Evolutionary conservation across 2,888 invertebrate species (phyloP).

Genomic region (Dryomyza anilis): DNA sequence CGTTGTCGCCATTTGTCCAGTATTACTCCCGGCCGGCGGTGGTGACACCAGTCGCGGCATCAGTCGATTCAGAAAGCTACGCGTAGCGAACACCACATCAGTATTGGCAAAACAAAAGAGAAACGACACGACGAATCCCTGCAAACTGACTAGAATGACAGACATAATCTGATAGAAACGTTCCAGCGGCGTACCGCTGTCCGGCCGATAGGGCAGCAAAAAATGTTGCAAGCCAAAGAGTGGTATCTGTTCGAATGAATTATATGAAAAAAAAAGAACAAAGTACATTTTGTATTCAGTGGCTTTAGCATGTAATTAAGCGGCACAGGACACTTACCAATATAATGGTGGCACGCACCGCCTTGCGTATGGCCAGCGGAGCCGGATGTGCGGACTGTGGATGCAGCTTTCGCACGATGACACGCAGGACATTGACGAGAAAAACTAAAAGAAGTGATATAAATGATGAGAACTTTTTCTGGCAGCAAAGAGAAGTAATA

Average conservation of each 20-base stretch:
- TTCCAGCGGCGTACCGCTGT: slow-evolving; percentile 64
- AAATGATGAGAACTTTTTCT: no score
- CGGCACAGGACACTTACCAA: slow-evolving; percentile 61
- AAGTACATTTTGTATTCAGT: background rate
- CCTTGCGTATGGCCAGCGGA: slow-evolving; percentile 68
- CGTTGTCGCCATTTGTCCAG: slow-evolving; percentile 59
- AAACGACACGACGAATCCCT: slow-evolving; percentile 74
- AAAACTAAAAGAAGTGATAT: slow-evolving; percentile 68
- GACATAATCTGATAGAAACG: slow-evolving; percentile 70
- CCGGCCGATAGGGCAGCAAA: slow-evolving; percentile 71
- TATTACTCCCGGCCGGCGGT: slow-evolving; percentile 56
- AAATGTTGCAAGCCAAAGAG: slow-evolving; percentile 77
- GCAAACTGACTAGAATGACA: slow-evolving; percentile 72
- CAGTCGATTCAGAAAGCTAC: slow-evolving; percentile 61
- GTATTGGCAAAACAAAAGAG: slow-evolving; percentile 79
- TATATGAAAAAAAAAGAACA: no score
- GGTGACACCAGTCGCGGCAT: slow-evolving; percentile 53
- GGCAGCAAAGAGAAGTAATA: no score
- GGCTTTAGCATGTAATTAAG: background rate
- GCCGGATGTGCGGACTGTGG: slow-evolving; percentile 68
- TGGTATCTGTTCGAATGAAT: slow-evolving; percentile 64
- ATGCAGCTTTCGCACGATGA: slow-evolving; percentile 69
- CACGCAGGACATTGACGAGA: slow-evolving; percentile 70
- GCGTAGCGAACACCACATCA: slow-evolving; percentile 68
- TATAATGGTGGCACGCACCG: slow-evolving; percentile 74